Percentiles rank a stretch among this genome's conserved stretches.
Conservation (phyloP, 2,113 vertebrate genomes). For the Machaerirhynchus nigripectus region DNA sequence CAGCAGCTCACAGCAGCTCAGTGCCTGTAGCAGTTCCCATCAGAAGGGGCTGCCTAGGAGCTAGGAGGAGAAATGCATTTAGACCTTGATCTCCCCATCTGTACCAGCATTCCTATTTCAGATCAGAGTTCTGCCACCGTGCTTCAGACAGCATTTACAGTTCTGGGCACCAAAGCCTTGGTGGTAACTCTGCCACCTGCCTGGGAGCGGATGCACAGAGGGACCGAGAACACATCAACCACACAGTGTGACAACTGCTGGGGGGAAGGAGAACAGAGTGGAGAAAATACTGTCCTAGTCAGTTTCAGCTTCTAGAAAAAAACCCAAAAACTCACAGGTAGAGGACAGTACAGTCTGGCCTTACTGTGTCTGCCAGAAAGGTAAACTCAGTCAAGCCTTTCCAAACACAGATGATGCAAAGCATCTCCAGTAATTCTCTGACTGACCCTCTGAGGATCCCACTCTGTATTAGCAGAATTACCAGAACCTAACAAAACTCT, state of each 20-base stretch:
- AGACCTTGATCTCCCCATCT: background rate
- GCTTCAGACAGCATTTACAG: background rate
- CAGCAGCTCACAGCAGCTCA: background rate
- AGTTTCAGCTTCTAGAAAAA: background rate
- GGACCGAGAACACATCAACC: background rate
- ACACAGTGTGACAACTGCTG: background rate
- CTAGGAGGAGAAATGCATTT: background rate
- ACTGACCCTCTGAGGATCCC: background rate
- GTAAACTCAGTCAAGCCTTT: background rate
- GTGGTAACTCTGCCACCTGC: background rate
- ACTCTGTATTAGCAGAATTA: background rate
- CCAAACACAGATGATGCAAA: background rate
- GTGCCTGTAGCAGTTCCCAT: background rate
- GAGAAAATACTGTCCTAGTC: background rate
- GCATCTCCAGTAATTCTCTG: background rate
- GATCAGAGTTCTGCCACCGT: background rate
- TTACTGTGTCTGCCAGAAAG: background rate
- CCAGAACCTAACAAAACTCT: background rate
- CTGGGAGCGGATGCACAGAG: background rate
- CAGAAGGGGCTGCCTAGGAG: background rate
- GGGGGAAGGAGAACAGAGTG: background rate
- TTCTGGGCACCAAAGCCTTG: background rate
- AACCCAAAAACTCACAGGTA: background rate
- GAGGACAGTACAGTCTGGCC: background rate
- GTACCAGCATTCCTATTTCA: background rate